These are phyloP conservation scores for Peromyscus attwateri DNA, from an alignment of 2,797 vertebrate genomes.

Conservation along the genomic window DNA sequence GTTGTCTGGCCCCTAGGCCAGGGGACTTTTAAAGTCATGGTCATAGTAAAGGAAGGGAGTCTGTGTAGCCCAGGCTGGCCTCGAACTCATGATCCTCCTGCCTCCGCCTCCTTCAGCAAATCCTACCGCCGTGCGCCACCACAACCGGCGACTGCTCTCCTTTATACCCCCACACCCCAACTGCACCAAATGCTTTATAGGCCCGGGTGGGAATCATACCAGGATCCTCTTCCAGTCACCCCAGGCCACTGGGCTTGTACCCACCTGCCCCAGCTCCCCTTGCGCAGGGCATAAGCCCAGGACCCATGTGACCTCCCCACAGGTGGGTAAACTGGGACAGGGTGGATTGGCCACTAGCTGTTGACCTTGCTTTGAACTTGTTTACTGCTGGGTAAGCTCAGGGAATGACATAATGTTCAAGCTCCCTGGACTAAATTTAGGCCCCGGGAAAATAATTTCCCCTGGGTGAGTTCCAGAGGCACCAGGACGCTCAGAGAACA, in stretches of 20 bases:
- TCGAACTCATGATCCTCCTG: too few species aligned
- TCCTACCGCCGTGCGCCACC: too few species aligned
- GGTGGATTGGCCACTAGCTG: slow-evolving; percentile 7
- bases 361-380: slow-evolving; percentile 79
- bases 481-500: neutral
- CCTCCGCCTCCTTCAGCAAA: too few species aligned
- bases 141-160: accelerated
- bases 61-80: too few species aligned
- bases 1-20: neutral
- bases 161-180: accelerated
- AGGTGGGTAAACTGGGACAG: neutral
- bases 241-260: neutral
- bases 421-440: slow-evolving; percentile 86
- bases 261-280: neutral
- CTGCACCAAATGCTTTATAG: neutral
- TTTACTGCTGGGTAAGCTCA: slow-evolving; percentile 73
- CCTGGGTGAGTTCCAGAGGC: slow-evolving; percentile 79
- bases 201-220: neutral
- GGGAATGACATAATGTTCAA: slow-evolving; percentile 68
- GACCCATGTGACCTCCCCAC: neutral
- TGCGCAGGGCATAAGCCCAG: neutral
- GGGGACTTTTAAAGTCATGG: neutral
- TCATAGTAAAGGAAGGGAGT: neutral
- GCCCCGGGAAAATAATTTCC: slow-evolving; percentile 77
- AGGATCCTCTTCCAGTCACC: neutral